Evolutionary conservation across 2,113 vertebrate genomes (phyloP).

Genomic region (Lutjanus erythropterus): DNA sequence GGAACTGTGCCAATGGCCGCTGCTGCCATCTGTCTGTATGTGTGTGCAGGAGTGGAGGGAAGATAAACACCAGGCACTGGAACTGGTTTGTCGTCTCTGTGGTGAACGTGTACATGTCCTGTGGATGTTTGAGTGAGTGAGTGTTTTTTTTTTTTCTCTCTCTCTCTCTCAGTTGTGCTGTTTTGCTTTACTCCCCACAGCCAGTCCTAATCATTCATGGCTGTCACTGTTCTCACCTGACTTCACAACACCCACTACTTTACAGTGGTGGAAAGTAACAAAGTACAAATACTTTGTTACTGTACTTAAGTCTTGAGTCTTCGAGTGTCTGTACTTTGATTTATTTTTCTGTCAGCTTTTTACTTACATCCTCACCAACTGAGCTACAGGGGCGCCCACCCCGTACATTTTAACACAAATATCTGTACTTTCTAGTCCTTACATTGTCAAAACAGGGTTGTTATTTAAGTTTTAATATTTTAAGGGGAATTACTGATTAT

Average conservation of each 20-base stretch:
- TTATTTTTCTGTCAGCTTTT: no score
- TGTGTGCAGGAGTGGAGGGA: conserved; percentile 55
- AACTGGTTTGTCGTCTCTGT: conserved; percentile 60
- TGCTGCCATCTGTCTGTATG: conserved; percentile 65
- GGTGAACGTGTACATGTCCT: conserved; percentile 43
- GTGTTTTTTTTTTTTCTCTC: conserved; percentile 23
- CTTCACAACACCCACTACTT: conserved; percentile 48
- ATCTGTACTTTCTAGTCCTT: no score
- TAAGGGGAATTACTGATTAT: no score
- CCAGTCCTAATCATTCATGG: conserved; percentile 63
- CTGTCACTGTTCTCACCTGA: conserved; percentile 54
- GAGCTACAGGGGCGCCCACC: no score
- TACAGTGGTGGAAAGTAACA: no score
- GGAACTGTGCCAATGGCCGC: conserved; percentile 61
- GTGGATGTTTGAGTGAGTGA: conserved; percentile 30
- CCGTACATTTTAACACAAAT: no score
- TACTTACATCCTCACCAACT: no score
- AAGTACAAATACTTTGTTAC: no score
- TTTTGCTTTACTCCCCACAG: conserved; percentile 66
- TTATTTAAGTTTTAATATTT: no score
- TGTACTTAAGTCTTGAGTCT: no score
- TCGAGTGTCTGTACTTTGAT: no score
- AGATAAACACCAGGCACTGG: conserved; percentile 69
- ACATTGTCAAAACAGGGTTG: no score
- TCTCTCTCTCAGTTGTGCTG: conserved; percentile 34